Conservation (phyloP, 2,113 vertebrate genomes). For the Xiphorhynchus elegans region DNA sequence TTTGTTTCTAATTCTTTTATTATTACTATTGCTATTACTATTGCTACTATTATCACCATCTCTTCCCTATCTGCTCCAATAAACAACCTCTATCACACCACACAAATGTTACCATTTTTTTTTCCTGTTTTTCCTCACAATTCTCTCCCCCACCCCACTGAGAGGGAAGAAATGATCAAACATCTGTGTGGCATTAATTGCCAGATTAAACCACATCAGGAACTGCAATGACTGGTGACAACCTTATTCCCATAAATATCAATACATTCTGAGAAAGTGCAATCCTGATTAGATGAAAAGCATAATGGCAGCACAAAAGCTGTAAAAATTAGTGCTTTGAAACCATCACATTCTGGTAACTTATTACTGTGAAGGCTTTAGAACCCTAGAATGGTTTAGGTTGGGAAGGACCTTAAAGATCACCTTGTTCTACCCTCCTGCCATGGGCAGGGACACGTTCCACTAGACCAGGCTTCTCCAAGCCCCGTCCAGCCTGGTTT, state of each 20-base stretch:
- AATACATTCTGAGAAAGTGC: not conserved
- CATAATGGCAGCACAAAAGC: not conserved
- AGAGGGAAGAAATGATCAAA: not conserved
- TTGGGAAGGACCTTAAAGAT: not conserved
- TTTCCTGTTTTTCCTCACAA: fast-evolving
- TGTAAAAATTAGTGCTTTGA: not conserved
- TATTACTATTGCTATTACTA: not conserved
- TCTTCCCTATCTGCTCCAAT: not conserved
- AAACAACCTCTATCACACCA: not conserved
- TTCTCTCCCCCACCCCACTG: not conserved
- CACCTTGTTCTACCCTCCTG: not conserved
- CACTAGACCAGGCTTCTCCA: not conserved
- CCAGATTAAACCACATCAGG: not conserved
- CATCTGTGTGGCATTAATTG: not conserved
- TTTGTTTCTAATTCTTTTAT: not conserved
- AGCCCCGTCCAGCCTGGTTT: not conserved
- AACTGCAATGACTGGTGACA: not conserved
- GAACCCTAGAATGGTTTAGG: not conserved
- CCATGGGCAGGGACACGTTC: not conserved
- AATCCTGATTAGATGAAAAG: not conserved
- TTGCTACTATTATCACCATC: not conserved
- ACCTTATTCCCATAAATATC: not conserved
- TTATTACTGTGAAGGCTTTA: not conserved
- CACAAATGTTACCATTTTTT: not conserved
- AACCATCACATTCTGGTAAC: not conserved